Percentiles rank a stretch among this genome's conserved stretches.
These are phyloP conservation scores for Ameiurus melas DNA, from an alignment of 2,113 vertebrate genomes.

Conservation along the genomic window DNA sequence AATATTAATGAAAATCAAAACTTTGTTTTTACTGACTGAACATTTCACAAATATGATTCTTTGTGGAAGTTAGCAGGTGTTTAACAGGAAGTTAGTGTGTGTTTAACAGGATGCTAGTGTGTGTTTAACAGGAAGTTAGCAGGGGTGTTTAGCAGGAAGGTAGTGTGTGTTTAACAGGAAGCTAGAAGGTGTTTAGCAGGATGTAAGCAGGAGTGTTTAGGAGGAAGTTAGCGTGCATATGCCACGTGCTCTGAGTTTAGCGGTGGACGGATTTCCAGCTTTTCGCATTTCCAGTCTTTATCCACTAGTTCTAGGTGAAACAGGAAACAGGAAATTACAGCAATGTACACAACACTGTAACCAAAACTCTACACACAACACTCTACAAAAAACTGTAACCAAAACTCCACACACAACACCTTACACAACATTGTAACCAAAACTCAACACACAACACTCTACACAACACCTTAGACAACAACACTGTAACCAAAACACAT, in stretches of 20 bases:
- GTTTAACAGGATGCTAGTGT: not conserved
- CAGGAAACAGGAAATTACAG: too few relatives aligned
- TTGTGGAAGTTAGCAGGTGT: not conserved
- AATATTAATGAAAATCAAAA: too few relatives aligned
- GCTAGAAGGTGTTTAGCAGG: not conserved
- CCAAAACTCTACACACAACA: too few relatives aligned
- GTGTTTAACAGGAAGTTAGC: not conserved
- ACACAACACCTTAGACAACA: too few relatives aligned
- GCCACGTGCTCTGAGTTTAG: slow-evolving; percentile 76
- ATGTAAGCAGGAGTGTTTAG: not conserved
- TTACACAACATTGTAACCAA: too few relatives aligned
- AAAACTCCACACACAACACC: too few relatives aligned
- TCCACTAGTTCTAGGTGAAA: slow-evolving; percentile 87
- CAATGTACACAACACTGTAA: too few relatives aligned
- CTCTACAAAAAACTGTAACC: too few relatives aligned
- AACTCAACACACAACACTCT: too few relatives aligned
- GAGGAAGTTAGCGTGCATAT: slow-evolving; percentile 23
- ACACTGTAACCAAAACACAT: too few relatives aligned
- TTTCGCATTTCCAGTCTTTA: slow-evolving; percentile 81
- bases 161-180: too few relatives aligned
- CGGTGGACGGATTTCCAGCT: slow-evolving; percentile 84
- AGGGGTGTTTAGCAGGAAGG: not conserved
- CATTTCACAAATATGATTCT: not conserved
- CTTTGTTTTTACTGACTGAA: not conserved
- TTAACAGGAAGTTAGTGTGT: too few relatives aligned